phyloP scores from a whole-genome alignment of 2,113 vertebrate species.

The Pyrgilauda ruficollis region DNA sequence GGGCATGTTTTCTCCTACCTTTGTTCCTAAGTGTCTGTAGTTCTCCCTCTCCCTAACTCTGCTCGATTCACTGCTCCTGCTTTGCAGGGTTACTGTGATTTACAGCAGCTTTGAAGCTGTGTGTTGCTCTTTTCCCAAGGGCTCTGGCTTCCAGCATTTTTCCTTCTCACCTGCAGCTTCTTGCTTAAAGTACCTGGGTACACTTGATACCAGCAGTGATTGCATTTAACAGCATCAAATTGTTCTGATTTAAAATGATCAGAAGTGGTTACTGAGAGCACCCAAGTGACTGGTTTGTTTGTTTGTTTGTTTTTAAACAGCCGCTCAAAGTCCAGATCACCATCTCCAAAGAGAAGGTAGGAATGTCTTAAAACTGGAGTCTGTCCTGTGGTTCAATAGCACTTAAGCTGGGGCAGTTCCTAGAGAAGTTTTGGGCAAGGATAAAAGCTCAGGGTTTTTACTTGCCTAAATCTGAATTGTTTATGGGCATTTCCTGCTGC shows the following conservation, averaged over 20 bases:
- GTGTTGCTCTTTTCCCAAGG: not conserved
- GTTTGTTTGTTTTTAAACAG: slow-evolving; percentile 66
- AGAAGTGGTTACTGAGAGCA: not conserved
- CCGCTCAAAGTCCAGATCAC: slow-evolving; percentile 84
- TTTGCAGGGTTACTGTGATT: not conserved
- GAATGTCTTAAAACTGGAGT: not conserved
- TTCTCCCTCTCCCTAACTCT: not conserved
- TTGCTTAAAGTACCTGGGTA: not conserved
- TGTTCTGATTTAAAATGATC: not conserved
- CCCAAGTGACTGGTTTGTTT: not conserved
- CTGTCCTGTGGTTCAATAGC: not conserved
- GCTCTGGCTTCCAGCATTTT: not conserved
- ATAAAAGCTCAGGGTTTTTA: not conserved
- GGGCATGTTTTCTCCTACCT: not conserved
- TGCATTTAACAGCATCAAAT: not conserved
- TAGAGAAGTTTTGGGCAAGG: not conserved
- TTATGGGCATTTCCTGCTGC: not conserved
- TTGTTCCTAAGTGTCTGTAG: not conserved
- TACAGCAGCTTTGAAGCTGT: not conserved
- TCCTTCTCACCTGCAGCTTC: not conserved
- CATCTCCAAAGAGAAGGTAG: slow-evolving; percentile 87
- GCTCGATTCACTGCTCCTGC: not conserved
- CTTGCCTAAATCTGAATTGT: not conserved
- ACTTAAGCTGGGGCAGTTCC: not conserved
- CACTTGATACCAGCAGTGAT: not conserved